These are phyloP conservation scores for Leptodactylus fallax DNA, from an alignment of 2,797 vertebrate genomes.

Conservation along the genomic window DNA sequence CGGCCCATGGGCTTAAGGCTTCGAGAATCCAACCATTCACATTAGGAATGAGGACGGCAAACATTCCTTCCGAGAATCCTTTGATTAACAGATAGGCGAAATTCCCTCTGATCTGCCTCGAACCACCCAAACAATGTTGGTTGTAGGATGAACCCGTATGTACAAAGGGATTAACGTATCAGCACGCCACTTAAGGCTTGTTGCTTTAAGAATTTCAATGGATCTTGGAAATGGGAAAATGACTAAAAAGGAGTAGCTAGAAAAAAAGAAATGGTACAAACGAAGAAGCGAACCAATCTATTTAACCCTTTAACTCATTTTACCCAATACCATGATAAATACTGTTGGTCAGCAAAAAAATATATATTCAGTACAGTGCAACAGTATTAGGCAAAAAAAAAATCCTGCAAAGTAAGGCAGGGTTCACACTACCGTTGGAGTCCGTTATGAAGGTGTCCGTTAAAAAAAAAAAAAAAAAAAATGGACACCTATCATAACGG, in stretches of 20 bases:
- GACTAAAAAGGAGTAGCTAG: conserved; percentile 66
- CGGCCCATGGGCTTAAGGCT: conserved; percentile 38
- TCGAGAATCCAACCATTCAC: conserved; percentile 32
- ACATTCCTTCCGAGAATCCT: conserved; percentile 51
- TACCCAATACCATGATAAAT: neutral
- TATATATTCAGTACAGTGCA: neutral
- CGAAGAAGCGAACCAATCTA: neutral
- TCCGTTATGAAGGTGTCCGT: too few species aligned
- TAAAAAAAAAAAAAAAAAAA: too few species aligned
- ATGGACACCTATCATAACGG: too few species aligned
- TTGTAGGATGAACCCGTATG: conserved; percentile 67
- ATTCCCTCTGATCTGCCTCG: conserved; percentile 60
- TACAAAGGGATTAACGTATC: conserved; percentile 69
- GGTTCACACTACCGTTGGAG: too few species aligned
- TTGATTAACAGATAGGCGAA: conserved; percentile 44
- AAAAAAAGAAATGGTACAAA: neutral
- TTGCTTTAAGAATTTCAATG: conserved; percentile 69
- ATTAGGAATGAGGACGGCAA: conserved; percentile 55
- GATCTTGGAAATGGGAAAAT: conserved; percentile 59
- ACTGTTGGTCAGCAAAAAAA: neutral
- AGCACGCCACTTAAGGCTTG: conserved; percentile 66
- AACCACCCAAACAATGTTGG: conserved; percentile 66
- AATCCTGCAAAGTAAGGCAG: too few species aligned
- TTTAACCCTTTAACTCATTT: conserved; percentile 8
- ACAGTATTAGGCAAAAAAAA: too few species aligned